These are phyloP conservation scores for Tribolium freemani DNA, from an alignment of 2,888 invertebrate genomes.

Conservation along the genomic window DNA sequence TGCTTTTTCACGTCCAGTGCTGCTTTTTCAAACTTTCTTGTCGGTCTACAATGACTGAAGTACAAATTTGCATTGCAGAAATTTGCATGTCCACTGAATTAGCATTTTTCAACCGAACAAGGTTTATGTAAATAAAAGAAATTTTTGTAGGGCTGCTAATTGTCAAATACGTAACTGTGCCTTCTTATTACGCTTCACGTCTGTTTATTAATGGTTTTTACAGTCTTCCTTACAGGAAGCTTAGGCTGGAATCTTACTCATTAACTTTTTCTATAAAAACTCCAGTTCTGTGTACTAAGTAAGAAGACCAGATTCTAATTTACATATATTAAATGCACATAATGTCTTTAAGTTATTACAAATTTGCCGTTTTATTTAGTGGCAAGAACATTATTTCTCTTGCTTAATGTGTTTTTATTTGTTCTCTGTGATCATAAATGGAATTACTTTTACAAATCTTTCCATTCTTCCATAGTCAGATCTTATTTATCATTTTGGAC, in stretches of 20 bases:
- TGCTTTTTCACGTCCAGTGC: conserved; percentile 8
- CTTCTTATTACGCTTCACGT: background rate
- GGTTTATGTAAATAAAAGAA: conserved; percentile 41
- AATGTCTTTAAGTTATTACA: no score
- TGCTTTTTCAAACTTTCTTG: conserved; percentile 35
- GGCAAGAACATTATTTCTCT: no score
- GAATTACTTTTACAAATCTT: no score
- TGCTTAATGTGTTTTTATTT: no score
- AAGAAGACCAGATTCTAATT: no score
- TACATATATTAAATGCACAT: no score
- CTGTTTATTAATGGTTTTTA: background rate
- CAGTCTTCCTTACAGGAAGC: no score
- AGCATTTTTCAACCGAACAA: conserved; percentile 44
- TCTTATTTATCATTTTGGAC: no score
- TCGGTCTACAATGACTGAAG: conserved; percentile 43
- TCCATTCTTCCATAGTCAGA: no score
- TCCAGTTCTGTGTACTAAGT: no score
- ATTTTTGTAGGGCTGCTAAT: conserved; percentile 26
- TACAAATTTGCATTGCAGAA: conserved; percentile 48
- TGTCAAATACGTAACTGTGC: conserved; percentile 10
- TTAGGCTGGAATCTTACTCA: conserved; percentile 15
- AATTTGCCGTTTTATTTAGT: no score
- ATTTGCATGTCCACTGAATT: conserved; percentile 50
- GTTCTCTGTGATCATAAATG: no score
- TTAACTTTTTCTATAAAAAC: background rate